A percentile compares a stretch with the other conserved stretches of the same genome.
Conservation (phyloP, 2,113 vertebrate genomes). For the Cavia porcellus region DNA sequence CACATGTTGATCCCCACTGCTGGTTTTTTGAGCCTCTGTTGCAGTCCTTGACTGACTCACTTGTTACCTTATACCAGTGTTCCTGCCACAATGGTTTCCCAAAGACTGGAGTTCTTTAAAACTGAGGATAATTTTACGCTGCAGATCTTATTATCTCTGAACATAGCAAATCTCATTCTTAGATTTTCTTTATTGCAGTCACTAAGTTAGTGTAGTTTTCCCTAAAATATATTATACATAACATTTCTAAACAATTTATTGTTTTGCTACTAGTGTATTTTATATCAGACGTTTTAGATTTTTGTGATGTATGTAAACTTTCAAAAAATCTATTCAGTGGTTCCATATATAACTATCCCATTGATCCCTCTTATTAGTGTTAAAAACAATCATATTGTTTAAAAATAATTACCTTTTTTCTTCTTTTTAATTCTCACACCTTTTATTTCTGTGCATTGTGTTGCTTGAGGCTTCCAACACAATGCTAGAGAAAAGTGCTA, state of each 20-base stretch:
- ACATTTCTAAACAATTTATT: not conserved
- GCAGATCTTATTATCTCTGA: not conserved
- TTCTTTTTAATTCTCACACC: not conserved
- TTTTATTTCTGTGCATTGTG: not conserved
- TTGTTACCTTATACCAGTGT: not conserved
- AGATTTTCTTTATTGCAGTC: not conserved
- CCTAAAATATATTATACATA: not conserved
- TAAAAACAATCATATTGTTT: not conserved
- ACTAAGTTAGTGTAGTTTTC: not conserved
- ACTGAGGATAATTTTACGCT: not conserved
- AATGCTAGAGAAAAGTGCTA: not conserved
- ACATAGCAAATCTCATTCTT: not conserved
- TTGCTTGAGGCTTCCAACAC: not conserved
- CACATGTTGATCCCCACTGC: not conserved
- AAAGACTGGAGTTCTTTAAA: not conserved
- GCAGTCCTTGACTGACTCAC: not conserved
- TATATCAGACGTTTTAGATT: not conserved
- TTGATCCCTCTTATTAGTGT: not conserved
- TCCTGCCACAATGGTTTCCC: not conserved
- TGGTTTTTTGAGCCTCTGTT: not conserved
- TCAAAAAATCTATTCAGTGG: not conserved
- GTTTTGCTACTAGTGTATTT: not conserved
- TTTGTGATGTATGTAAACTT: not conserved
- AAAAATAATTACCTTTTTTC: constrained; percentile 30
- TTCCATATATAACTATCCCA: not conserved